Conservation (phyloP, 2,113 vertebrate species). For the Saiga tatarica region DNA sequence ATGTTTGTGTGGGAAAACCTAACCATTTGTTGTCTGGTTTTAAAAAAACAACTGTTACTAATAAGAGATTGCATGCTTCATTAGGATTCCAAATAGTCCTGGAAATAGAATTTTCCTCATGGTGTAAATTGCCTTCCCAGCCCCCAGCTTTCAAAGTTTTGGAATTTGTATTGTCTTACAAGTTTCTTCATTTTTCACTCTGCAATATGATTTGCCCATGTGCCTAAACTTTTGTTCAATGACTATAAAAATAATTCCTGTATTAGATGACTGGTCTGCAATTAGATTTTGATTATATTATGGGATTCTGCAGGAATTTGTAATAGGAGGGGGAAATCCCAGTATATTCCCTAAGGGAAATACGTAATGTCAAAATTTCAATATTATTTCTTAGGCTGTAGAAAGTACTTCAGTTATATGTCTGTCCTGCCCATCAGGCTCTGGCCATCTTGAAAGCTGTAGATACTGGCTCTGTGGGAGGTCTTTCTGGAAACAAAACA, state of each 20-base stretch:
- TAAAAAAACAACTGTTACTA: neutral
- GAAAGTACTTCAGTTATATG: conserved; percentile 17
- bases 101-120: neutral
- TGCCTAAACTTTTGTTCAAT: neutral
- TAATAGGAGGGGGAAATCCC: neutral
- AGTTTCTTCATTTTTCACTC: neutral
- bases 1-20: neutral
- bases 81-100: neutral
- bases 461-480: conserved; percentile 69
- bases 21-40: conserved; percentile 1
- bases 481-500: conserved; percentile 64
- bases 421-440: conserved; percentile 37
- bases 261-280: neutral
- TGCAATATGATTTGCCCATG: neutral
- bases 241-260: neutral
- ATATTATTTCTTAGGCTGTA: conserved; percentile 42
- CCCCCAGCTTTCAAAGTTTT: neutral
- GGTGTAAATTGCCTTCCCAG: neutral
- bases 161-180: neutral
- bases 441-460: conserved; percentile 43
- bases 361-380: neutral
- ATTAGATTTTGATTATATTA: neutral
- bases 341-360: neutral
- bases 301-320: neutral
- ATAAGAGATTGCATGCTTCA: neutral